Evolutionary conservation across 2,888 invertebrate species (phyloP).

Genomic region (Coelogynopora nodosa): DNA sequence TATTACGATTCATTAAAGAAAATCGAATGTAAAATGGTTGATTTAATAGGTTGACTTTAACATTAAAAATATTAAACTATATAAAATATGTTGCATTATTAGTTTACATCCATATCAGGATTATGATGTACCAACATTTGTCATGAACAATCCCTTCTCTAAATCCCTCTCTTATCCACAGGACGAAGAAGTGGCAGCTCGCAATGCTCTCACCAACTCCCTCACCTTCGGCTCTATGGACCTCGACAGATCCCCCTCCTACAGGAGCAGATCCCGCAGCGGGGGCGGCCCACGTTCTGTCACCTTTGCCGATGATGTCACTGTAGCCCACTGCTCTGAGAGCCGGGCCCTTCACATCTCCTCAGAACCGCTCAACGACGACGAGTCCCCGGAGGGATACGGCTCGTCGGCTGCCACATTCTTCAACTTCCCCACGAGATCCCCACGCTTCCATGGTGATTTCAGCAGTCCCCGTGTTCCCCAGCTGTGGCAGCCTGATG

Average conservation of each 20-base stretch:
- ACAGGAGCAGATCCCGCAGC: not conserved
- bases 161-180: too few species aligned
- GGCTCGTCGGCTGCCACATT: not conserved
- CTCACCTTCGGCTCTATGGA: not conserved
- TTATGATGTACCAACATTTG: too few species aligned
- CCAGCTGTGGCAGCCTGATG: not conserved
- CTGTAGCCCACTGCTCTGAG: not conserved
- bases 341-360: not conserved
- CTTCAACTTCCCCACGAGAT: not conserved
- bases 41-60: too few species aligned
- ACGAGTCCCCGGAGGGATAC: not conserved
- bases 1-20: too few species aligned
- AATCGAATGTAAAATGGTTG: too few species aligned
- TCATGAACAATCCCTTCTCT: not conserved
- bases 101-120: too few species aligned
- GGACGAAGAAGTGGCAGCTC: slow-evolving; percentile 11
- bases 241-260: not conserved
- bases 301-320: not conserved
- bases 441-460: not conserved
- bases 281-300: not conserved
- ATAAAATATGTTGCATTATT: too few species aligned
- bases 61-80: too few species aligned
- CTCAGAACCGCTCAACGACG: not conserved
- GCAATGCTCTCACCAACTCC: slow-evolving; percentile 13
- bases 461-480: not conserved